These are phyloP conservation scores for Tipula unca DNA, from an alignment of 2,888 invertebrate genomes.

Conservation along the genomic window DNA sequence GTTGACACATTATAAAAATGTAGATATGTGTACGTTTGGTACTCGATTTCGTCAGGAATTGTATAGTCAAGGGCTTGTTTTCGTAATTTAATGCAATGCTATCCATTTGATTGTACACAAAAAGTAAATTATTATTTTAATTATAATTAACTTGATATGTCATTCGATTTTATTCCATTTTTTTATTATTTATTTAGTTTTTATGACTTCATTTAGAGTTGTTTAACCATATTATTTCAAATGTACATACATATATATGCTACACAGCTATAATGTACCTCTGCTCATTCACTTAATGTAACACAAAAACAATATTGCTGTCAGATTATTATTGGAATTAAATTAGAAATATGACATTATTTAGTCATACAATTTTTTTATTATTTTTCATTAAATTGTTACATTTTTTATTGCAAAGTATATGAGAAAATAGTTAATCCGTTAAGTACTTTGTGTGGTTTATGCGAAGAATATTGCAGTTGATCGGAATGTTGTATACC, in stretches of 20 bases:
- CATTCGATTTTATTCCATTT: neutral
- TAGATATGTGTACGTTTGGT: neutral
- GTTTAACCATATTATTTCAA: neutral
- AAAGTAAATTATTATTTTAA: neutral
- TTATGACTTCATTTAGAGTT: neutral
- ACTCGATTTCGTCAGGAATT: neutral
- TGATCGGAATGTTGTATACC: too few species aligned
- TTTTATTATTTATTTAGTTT: neutral
- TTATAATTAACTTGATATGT: neutral
- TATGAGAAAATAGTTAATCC: neutral
- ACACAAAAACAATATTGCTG: neutral
- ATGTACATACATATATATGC: neutral
- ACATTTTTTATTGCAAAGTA: neutral
- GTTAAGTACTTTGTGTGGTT: too few species aligned
- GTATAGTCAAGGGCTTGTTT: neutral
- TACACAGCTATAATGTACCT: neutral
- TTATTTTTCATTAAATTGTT: neutral
- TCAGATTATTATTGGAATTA: neutral
- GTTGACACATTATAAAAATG: neutral
- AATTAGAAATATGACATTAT: neutral
- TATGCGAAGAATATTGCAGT: too few species aligned
- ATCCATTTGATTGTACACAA: too few species aligned
- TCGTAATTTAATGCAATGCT: neutral
- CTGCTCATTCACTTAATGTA: neutral
- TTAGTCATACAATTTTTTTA: neutral